These are phyloP conservation scores for Caerostris extrusa DNA, from an alignment of 1,140 invertebrate genomes.

Conservation along the genomic window DNA sequence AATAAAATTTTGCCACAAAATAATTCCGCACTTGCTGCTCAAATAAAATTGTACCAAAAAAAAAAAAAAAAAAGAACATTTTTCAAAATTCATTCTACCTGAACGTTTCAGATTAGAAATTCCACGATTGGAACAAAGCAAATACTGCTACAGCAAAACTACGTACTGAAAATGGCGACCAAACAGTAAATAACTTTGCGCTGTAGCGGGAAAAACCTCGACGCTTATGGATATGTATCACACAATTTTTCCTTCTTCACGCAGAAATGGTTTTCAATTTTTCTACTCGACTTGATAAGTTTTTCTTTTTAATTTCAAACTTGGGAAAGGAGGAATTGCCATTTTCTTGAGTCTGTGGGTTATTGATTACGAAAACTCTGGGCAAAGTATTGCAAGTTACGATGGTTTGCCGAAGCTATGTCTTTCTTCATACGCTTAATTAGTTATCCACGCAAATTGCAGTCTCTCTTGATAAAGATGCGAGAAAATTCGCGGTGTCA, in stretches of 20 bases:
- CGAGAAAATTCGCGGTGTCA: constrained; percentile 21
- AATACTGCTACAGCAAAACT: constrained; percentile 13
- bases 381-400: not conserved
- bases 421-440: constrained; percentile 9
- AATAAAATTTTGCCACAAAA: not conserved
- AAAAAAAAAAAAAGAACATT: not conserved
- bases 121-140: constrained; percentile 14
- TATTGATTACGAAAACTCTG: constrained; percentile 53
- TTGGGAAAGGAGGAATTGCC: constrained; percentile 42
- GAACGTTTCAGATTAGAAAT: constrained; percentile 38
- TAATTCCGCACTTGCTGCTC: not conserved
- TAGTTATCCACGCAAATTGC: constrained; percentile 27
- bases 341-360: constrained; percentile 53
- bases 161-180: constrained; percentile 21
- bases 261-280: constrained; percentile 71
- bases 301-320: constrained; percentile 67
- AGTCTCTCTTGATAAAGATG: not conserved
- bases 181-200: constrained; percentile 22
- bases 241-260: constrained; percentile 57
- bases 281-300: constrained; percentile 67
- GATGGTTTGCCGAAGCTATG: not conserved
- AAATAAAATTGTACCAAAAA: constrained; percentile 23
- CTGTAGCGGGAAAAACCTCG: constrained; percentile 41
- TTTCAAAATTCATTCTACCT: constrained; percentile 41
- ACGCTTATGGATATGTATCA: constrained; percentile 63